Conservation (phyloP, 2,888 invertebrate genomes). For the Dolomedes plantarius region DNA sequence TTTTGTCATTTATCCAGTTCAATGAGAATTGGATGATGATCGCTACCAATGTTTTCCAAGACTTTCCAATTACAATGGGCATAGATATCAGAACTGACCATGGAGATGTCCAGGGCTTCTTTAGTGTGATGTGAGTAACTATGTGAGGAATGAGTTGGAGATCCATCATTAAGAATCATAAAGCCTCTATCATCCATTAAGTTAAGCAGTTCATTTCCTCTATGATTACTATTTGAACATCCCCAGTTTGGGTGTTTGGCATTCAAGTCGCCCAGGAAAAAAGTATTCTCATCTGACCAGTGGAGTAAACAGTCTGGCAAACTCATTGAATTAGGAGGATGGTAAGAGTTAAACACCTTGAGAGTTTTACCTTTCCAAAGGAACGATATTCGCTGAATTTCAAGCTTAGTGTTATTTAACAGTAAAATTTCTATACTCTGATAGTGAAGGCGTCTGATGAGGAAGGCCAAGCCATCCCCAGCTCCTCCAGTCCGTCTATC, state of each 20-base stretch:
- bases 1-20: neutral
- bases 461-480: neutral
- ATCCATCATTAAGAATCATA: neutral
- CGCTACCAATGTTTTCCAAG: neutral
- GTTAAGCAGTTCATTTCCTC: neutral
- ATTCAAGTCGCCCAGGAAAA: too few species aligned
- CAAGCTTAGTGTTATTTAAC: neutral
- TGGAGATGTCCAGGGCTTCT: neutral
- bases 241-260: neutral
- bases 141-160: neutral
- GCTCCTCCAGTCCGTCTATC: neutral
- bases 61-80: neutral
- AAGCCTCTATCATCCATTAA: neutral
- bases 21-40: neutral
- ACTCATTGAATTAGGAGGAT: neutral
- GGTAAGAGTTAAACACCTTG: neutral
- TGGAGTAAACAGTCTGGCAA: neutral
- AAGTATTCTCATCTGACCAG: too few species aligned
- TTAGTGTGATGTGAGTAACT: neutral
- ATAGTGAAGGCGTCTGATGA: constrained; percentile 4
- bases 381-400: neutral
- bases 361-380: neutral
- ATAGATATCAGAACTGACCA: neutral
- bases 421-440: too few species aligned
- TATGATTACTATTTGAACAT: neutral